A percentile compares a stretch with the other conserved stretches of the same genome.
phyloP scores from a whole-genome alignment of 1,140 invertebrate species.

The Tetramorium alpestre region DNA sequence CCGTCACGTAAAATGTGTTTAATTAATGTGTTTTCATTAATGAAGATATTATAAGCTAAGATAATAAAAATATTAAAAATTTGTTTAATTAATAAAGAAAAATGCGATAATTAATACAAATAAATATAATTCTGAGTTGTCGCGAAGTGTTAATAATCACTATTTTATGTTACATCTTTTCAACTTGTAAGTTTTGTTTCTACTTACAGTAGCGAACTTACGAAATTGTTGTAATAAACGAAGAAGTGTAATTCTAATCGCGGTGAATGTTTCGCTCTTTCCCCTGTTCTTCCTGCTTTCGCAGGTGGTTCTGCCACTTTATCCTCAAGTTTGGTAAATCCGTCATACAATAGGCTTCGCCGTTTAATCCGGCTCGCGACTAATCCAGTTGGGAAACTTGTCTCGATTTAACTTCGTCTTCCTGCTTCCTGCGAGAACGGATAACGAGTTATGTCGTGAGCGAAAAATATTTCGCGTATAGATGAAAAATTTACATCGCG shows the following conservation, averaged over 20 bases:
- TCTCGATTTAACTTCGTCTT: constrained; percentile 66
- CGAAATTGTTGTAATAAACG: not conserved
- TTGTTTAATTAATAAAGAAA: not conserved
- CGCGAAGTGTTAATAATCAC: not conserved
- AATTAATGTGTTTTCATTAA: not conserved
- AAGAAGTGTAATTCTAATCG: constrained; percentile 4
- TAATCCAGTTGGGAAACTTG: constrained; percentile 75
- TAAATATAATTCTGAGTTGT: not conserved
- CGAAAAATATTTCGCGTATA: constrained; percentile 16
- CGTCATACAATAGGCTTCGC: constrained; percentile 72
- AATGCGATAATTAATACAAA: not conserved
- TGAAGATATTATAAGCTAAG: no score
- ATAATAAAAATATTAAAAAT: not conserved
- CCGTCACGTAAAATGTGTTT: not conserved
- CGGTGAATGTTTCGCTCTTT: not conserved
- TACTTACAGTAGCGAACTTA: no score
- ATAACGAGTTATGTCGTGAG: constrained; percentile 21
- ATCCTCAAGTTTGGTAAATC: constrained; percentile 69
- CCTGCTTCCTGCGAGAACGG: constrained; percentile 33
- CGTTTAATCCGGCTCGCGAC: constrained; percentile 73
- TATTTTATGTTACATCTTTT: not conserved
- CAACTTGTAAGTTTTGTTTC: not conserved
- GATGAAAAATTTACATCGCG: not conserved
- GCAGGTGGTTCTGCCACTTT: constrained; percentile 23
- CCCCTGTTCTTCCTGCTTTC: not conserved